phyloP scores from a whole-genome alignment of 2,113 vertebrate species.

The Scomber scombrus region DNA sequence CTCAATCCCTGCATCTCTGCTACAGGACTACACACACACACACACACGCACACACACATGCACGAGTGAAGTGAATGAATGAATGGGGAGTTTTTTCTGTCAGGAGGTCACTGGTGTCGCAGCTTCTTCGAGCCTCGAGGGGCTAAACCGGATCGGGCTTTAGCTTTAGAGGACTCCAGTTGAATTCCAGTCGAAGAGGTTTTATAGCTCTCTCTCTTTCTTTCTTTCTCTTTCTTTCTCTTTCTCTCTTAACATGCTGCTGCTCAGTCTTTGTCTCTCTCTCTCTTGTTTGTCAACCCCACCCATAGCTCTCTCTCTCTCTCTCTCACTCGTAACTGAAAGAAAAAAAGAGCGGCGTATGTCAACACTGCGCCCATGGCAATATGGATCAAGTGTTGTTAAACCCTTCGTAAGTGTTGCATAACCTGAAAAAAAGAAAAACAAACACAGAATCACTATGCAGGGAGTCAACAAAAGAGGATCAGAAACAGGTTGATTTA shows the following conservation, averaged over 20 bases:
- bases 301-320: constrained; percentile 34
- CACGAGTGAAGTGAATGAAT: not conserved
- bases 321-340: constrained; percentile 29
- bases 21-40: not conserved
- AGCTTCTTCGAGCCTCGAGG: not conserved
- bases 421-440: constrained; percentile 16
- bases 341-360: constrained; percentile 26
- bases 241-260: not conserved
- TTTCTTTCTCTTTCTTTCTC: too few relatives aligned
- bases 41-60: too few relatives aligned
- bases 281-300: constrained; percentile 57
- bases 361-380: constrained; percentile 59
- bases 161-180: not conserved
- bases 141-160: not conserved
- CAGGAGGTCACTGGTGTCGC: not conserved
- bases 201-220: not conserved
- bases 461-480: not conserved
- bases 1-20: not conserved
- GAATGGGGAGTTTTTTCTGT: constrained; percentile 13
- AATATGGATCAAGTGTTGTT: constrained; percentile 38
- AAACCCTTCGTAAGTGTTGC: constrained; percentile 37
- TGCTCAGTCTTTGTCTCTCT: constrained; percentile 15
- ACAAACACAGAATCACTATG: constrained; percentile 1
- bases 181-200: not conserved
- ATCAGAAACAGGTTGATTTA: constrained; percentile 28